Conservation (phyloP, 2,113 vertebrate species). For the Alethe castanea region DNA sequence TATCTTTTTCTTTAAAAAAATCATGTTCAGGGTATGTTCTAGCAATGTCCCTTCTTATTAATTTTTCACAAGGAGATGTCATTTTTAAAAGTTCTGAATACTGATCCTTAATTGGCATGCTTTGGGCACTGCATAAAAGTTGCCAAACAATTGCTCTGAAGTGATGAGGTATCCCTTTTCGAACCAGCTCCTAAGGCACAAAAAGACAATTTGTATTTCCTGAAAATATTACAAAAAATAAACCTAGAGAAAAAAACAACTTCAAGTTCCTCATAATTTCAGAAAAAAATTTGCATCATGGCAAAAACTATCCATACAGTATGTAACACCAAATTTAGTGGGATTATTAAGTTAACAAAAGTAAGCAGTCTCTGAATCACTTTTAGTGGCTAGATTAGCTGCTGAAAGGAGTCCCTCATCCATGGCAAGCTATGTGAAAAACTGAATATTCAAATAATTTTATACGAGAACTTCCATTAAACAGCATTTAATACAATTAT, state of each 20-base stretch:
- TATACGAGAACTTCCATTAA: not conserved
- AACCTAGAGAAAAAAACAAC: not conserved
- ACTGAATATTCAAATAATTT: not conserved
- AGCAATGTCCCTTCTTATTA: slow-evolving; percentile 97
- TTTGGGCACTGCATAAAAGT: slow-evolving; percentile 92
- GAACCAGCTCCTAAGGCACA: slow-evolving; percentile 88
- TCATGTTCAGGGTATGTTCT: slow-evolving; percentile 97
- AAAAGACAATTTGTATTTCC: not conserved
- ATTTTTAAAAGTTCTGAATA: slow-evolving; percentile 98
- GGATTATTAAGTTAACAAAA: not conserved
- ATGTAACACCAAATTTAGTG: not conserved
- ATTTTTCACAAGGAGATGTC: slow-evolving; percentile 97
- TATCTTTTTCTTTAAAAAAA: slow-evolving; percentile 99
- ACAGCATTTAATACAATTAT: not conserved
- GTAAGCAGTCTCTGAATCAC: not conserved
- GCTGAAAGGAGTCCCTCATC: not conserved
- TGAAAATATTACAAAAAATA: not conserved
- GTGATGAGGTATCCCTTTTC: slow-evolving; percentile 96
- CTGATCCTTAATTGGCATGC: slow-evolving; percentile 96
- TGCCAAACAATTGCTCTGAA: slow-evolving; percentile 99
- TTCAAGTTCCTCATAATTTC: not conserved
- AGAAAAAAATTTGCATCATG: not conserved
- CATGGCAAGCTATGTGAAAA: not conserved
- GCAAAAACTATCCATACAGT: not conserved
- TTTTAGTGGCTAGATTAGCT: not conserved